Conservation (phyloP, 2,113 vertebrate genomes). For the Phylloscopus whistleri region DNA sequence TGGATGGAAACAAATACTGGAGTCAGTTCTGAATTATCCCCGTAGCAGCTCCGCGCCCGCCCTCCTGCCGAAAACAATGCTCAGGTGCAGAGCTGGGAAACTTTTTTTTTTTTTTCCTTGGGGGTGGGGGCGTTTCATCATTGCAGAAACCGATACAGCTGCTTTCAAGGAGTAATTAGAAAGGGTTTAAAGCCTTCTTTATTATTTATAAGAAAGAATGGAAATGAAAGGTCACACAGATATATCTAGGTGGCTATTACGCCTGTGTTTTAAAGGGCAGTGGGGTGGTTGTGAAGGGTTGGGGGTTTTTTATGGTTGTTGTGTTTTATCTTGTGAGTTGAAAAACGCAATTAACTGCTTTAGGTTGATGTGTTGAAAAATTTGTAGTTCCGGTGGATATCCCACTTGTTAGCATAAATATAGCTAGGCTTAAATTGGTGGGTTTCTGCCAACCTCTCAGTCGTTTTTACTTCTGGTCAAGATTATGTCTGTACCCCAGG, state of each 20-base stretch:
- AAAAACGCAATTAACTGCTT: neutral
- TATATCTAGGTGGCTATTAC: neutral
- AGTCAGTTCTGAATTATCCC: conserved; percentile 48
- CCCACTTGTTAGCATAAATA: neutral
- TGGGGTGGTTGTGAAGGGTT: neutral
- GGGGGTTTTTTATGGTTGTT: neutral
- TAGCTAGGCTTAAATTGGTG: neutral
- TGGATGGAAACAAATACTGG: conserved; percentile 71
- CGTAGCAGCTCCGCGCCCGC: neutral
- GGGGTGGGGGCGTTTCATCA: neutral
- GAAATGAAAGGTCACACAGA: conserved; percentile 25
- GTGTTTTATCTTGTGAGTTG: neutral
- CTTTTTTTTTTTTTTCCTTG: conserved; percentile 15
- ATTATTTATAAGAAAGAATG: neutral
- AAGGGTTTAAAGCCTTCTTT: neutral
- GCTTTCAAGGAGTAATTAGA: neutral
- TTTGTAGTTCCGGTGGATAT: neutral
- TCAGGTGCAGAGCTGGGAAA: conserved; percentile 52
- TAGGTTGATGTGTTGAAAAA: neutral
- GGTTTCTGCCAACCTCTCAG: neutral
- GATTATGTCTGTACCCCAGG: neutral
- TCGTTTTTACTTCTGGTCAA: neutral
- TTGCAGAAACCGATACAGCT: conserved; percentile 1
- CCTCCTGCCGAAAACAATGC: neutral
- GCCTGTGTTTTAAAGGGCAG: neutral